Percentiles rank a stretch among this genome's conserved stretches.
These are phyloP conservation scores for Martes flavigula DNA, from an alignment of 2,797 vertebrate species.

Conservation along the genomic window DNA sequence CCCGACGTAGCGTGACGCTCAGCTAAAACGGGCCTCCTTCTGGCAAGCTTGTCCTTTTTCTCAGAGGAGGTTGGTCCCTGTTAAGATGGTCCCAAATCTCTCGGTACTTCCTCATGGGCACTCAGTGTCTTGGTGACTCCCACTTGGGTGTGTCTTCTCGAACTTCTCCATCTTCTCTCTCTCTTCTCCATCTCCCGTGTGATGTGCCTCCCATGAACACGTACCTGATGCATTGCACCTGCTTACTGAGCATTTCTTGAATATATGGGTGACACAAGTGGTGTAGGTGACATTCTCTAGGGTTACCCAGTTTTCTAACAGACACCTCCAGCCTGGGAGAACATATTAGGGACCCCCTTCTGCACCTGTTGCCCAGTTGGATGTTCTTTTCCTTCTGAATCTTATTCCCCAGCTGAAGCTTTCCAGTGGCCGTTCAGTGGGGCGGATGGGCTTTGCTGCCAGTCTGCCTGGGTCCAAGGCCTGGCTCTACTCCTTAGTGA, in stretches of 20 bases:
- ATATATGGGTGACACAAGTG: not conserved
- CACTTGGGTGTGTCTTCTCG: not conserved
- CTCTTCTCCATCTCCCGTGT: not conserved
- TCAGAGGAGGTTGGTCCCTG: not conserved
- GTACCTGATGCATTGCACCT: fast-evolving
- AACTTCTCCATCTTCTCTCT: too few relatives aligned
- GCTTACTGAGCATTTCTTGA: not conserved
- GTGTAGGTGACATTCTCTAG: not conserved
- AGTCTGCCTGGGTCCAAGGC: not conserved
- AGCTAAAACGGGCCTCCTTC: not conserved
- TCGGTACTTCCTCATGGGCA: not conserved
- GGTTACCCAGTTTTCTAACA: not conserved
- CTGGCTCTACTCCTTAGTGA: not conserved
- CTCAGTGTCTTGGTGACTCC: not conserved
- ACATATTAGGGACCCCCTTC: not conserved
- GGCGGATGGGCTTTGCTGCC: not conserved
- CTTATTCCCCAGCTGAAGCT: not conserved
- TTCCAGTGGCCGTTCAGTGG: not conserved
- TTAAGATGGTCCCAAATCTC: not conserved
- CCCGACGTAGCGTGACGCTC: not conserved
- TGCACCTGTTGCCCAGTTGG: not conserved
- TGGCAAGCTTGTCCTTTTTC: not conserved
- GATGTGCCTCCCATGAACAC: too few relatives aligned
- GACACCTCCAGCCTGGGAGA: not conserved
- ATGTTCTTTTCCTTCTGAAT: not conserved